Evolutionary conservation across 2,797 vertebrate species (phyloP).

Genomic region (Lepilemur septentrionalis): DNA sequence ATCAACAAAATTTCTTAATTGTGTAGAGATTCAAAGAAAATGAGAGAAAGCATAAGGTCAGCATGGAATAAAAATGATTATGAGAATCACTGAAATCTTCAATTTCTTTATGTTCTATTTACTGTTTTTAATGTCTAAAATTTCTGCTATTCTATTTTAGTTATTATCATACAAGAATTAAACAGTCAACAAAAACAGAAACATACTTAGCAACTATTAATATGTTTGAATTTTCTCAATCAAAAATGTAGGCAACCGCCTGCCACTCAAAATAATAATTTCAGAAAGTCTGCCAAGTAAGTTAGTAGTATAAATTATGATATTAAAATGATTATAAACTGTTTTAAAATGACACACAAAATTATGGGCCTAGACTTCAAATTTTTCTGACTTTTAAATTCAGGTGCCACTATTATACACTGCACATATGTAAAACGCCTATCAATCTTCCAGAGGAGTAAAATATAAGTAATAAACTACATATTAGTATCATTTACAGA

Average conservation of each 20-base stretch:
- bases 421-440: not conserved
- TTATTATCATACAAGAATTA: not conserved
- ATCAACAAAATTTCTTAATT: not conserved
- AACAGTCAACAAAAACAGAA: not conserved
- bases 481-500: not conserved
- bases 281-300: not conserved
- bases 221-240: not conserved
- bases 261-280: not conserved
- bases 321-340: not conserved
- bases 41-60: not conserved
- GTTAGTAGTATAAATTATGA: not conserved
- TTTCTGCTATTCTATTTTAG: not conserved
- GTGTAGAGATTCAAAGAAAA: not conserved
- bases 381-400: slow-evolving; percentile 16
- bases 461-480: not conserved
- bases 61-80: not conserved
- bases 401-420: not conserved
- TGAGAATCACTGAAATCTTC: not conserved
- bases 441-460: not conserved
- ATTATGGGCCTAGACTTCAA: not conserved
- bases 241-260: not conserved
- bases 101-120: not conserved
- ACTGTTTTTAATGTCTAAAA: not conserved
- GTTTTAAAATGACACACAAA: not conserved
- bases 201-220: not conserved